These are phyloP conservation scores for Synanceia verrucosa DNA, from an alignment of 2,797 vertebrate species.

Conservation along the genomic window DNA sequence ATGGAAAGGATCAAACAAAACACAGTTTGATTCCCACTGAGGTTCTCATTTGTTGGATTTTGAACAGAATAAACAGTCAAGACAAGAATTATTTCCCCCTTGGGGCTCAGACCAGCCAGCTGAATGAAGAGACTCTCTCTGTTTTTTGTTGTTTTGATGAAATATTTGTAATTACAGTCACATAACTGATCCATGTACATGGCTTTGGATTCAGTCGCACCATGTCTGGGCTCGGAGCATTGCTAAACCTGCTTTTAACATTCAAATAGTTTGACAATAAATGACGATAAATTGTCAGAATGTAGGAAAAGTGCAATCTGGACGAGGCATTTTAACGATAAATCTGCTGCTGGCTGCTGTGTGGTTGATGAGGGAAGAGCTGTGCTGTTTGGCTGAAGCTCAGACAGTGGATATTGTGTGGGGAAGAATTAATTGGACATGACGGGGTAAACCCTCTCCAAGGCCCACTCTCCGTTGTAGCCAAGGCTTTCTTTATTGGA, in stretches of 20 bases:
- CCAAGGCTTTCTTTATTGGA: slow-evolving; percentile 38
- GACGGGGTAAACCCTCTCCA: slow-evolving; percentile 65
- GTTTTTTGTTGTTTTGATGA: slow-evolving; percentile 1
- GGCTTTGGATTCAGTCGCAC: background rate
- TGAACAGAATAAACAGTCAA: slow-evolving; percentile 50
- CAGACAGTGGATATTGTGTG: slow-evolving; percentile 57
- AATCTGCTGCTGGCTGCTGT: slow-evolving; percentile 50
- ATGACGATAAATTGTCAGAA: slow-evolving; percentile 7
- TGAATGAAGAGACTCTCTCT: slow-evolving; percentile 14
- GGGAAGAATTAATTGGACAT: slow-evolving; percentile 70
- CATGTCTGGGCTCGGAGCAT: background rate
- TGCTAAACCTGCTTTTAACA: background rate
- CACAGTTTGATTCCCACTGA: slow-evolving; percentile 48
- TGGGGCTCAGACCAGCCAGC: slow-evolving; percentile 17
- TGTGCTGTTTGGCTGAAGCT: slow-evolving; percentile 63
- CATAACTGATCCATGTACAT: background rate
- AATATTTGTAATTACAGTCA: no score
- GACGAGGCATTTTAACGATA: slow-evolving; percentile 48
- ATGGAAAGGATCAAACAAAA: slow-evolving; percentile 56
- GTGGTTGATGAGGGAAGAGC: slow-evolving; percentile 52
- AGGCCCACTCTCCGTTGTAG: slow-evolving; percentile 46
- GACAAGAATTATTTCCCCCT: slow-evolving; percentile 13
- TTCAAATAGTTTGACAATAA: slow-evolving; percentile 15
- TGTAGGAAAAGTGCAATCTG: slow-evolving; percentile 14
- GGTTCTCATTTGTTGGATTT: slow-evolving; percentile 47